Base-by-base conservation (phyloP, 1,140 invertebrate species). In the Polypedilum vanderplanki region DNA sequence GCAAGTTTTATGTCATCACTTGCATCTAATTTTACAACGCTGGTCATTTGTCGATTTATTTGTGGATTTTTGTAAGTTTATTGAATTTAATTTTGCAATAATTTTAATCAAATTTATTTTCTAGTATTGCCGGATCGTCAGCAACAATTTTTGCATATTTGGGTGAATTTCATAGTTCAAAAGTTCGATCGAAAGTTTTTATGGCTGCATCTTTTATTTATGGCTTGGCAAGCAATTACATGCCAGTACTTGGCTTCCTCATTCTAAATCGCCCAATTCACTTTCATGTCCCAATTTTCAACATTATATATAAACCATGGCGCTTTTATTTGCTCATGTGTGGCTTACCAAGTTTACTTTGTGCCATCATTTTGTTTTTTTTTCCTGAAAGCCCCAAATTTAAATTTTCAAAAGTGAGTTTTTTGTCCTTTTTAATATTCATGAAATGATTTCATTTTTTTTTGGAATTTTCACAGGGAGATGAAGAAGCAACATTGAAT, bases 331-430 rank as follows among this genome's bases (percentile, higher is more conserved):
- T 92, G 3, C 83, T 87, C 0, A 78, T 89, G 0, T 90, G 86
- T 76, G 85, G 88, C 0, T 73, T 91, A 7, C 90, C 90, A 0
- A 87, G 87, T 77, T 81, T 90, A 0, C 75, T 87, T 0, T 86
- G 87, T 1, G 86, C 87, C 4, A 73, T 88, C 0, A 77, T 86
- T 0, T 83, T 92, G 20, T 79, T 86, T 4, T 84, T 86, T 40
- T 87, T 90, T 67, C 90, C 90, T 0, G 90, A 92, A 78, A 91
- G 89, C 79, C 90, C 90, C 0, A 90, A 91, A 79, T 92, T 87
- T 79, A 80, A 90, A 0, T 83, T 89, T 18, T 80, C 85, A 70
- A 70, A 70, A 18, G 65, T 70, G 17, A 70, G 17, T 18, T 18
- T 12, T n/a, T 15, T 8, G 20, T 70, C 17, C 0, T 20, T 5